Evolutionary conservation across 2,888 invertebrate genomes (phyloP).

Genomic region (Drosophila nr. perissopoda): DNA sequence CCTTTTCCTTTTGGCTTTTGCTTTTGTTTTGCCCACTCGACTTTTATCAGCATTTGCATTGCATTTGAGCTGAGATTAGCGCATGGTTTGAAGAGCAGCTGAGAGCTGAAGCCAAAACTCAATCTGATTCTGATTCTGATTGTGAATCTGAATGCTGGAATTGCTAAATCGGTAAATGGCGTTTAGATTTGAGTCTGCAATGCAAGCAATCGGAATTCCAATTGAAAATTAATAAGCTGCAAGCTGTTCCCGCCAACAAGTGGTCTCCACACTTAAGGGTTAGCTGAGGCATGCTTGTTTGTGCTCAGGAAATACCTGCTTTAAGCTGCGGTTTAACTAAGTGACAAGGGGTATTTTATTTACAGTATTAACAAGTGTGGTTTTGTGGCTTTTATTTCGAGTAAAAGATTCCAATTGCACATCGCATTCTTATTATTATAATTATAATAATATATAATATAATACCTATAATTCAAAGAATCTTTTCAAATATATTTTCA

Average conservation of each 20-base stretch:
- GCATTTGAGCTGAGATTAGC: conserved; percentile 77
- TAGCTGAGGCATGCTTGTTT: background rate
- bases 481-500: background rate
- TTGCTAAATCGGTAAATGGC: conserved; percentile 62
- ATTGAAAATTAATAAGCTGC: conserved; percentile 66
- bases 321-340: background rate
- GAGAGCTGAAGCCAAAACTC: conserved; percentile 3
- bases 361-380: background rate
- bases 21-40: conserved; percentile 36
- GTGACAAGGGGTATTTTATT: background rate
- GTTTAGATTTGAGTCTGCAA: conserved; percentile 54
- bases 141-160: conserved; percentile 20
- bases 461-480: background rate
- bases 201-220: conserved; percentile 32
- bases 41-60: conserved; percentile 64
- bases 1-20: conserved; percentile 17
- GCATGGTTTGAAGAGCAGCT: conserved; percentile 40
- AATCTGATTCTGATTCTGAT: background rate
- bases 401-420: background rate
- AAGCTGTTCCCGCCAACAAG: conserved; percentile 16
- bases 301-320: background rate
- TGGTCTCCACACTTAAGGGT: conserved; percentile 6
- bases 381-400: background rate
- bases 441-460: too few relatives aligned
- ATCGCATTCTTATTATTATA: background rate